phyloP scores from a whole-genome alignment of 2,113 vertebrate genomes.

The Larimichthys polyactis region DNA sequence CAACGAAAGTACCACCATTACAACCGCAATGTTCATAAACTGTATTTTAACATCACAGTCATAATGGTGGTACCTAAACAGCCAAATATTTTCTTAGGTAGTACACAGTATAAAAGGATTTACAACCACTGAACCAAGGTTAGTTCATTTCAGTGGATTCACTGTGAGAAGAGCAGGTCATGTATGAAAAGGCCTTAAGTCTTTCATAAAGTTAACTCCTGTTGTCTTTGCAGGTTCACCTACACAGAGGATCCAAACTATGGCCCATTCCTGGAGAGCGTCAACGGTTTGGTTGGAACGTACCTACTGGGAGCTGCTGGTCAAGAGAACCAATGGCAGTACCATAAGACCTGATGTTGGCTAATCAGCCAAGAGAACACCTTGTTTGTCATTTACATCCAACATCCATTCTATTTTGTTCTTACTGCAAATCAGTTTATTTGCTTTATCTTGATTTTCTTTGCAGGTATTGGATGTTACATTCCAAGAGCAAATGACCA shows the following conservation, averaged over 20 bases:
- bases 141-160: too few species aligned
- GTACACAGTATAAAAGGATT: too few species aligned
- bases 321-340: rapidly evolving
- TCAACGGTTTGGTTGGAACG: neutral
- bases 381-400: neutral
- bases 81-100: too few species aligned
- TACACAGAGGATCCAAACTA: conserved; percentile 29
- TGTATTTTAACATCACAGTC: too few species aligned
- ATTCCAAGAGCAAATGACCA: neutral
- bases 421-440: neutral
- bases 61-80: too few species aligned
- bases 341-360: conserved; percentile 29
- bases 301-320: conserved; percentile 48
- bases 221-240: conserved; percentile 21
- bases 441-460: neutral
- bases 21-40: too few species aligned
- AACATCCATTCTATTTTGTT: neutral
- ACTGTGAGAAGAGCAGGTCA: too few species aligned
- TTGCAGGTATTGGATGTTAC: conserved; percentile 49
- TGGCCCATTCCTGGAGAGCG: conserved; percentile 36
- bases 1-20: too few species aligned
- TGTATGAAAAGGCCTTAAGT: too few species aligned
- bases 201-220: neutral
- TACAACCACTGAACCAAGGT: too few species aligned
- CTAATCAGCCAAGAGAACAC: neutral